Percentiles rank a stretch among this genome's conserved stretches.
These are phyloP conservation scores for Cephus runcator DNA, from an alignment of 2,888 invertebrate genomes.

Conservation along the genomic window DNA sequence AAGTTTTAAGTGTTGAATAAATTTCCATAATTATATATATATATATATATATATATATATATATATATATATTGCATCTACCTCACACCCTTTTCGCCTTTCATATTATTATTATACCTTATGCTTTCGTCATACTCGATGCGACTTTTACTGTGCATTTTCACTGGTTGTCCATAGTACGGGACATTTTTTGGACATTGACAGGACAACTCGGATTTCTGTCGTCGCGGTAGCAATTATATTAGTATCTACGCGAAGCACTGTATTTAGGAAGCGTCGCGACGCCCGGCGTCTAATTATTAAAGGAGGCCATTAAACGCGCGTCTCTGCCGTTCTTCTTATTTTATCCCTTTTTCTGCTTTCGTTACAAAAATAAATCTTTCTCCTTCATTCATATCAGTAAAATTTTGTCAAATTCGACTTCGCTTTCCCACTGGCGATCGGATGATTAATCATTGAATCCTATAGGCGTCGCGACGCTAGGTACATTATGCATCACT, in stretches of 20 bases:
- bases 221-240: neutral
- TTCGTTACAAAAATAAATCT: neutral
- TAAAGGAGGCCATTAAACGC: neutral
- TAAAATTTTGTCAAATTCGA: neutral
- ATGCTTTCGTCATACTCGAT: constrained; percentile 6
- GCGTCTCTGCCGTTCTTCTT: neutral
- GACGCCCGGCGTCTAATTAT: neutral
- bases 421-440: neutral
- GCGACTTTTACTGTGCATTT: neutral
- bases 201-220: neutral
- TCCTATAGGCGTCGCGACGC: neutral
- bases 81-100: neutral
- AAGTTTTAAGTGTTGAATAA: neutral
- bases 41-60: constrained; percentile 13
- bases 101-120: neutral
- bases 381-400: neutral
- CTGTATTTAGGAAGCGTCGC: neutral
- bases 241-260: neutral
- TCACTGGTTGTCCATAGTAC: neutral
- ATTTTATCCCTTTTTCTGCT: neutral
- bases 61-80: constrained; percentile 9
- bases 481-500: neutral
- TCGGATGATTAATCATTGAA: neutral
- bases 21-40: constrained; percentile 10
- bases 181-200: neutral